Conservation (phyloP, 2,888 invertebrate species). For the Eremobia ochroleuca region DNA sequence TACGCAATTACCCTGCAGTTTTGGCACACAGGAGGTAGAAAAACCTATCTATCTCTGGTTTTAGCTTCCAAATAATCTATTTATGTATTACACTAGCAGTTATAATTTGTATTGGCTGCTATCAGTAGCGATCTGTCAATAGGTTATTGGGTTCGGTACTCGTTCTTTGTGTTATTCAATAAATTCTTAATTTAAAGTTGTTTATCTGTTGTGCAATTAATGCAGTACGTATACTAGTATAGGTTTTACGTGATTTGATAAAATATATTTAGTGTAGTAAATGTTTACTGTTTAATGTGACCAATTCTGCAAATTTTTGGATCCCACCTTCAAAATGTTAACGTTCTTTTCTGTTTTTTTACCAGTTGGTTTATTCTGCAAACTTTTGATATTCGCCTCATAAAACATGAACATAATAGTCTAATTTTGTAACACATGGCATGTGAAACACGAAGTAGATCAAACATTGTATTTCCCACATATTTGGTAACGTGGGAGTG, state of each 20-base stretch:
- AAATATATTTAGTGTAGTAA: not conserved
- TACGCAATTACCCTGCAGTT: too few species aligned
- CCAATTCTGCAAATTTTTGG: too few species aligned
- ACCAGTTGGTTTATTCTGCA: not conserved
- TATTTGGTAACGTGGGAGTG: constrained; percentile 87
- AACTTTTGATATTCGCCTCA: not conserved
- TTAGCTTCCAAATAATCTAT: too few species aligned
- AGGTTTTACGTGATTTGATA: not conserved
- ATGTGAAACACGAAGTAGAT: constrained; percentile 70
- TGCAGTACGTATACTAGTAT: not conserved
- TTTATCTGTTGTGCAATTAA: not conserved
- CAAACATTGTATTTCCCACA: constrained; percentile 83
- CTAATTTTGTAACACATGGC: constrained; percentile 30
- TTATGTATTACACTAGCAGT: not conserved
- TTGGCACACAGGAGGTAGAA: too few species aligned
- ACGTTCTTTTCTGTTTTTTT: too few species aligned
- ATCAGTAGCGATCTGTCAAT: too few species aligned
- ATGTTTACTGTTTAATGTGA: not conserved
- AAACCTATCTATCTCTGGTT: too few species aligned
- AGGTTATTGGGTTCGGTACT: too few species aligned
- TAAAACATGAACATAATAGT: constrained; percentile 4
- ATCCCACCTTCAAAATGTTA: too few species aligned
- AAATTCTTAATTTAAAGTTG: not conserved
- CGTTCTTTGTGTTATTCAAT: not conserved
- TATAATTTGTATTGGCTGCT: not conserved